Conservation (phyloP, 2,797 vertebrate genomes). For the Telmatherina bonti region DNA sequence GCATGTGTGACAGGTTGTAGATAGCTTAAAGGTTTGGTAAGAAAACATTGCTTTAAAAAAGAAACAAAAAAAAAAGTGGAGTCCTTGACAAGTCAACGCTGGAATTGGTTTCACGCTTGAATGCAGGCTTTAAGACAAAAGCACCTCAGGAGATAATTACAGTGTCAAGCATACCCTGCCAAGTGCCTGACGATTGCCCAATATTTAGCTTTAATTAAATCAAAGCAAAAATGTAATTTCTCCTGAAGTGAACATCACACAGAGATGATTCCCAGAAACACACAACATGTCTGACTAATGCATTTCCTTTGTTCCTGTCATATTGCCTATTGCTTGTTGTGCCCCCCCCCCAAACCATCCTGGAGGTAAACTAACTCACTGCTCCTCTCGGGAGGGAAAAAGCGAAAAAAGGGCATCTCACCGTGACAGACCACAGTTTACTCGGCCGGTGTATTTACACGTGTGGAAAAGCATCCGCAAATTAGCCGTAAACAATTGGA, state of each 20-base stretch:
- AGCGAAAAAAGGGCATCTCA: conserved; percentile 1
- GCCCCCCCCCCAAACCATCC: conserved; percentile 60
- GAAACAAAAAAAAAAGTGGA: conserved; percentile 49
- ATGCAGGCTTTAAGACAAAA: conserved; percentile 88
- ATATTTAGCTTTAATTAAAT: conserved; percentile 90
- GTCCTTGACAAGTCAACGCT: conserved; percentile 78
- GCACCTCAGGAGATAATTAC: conserved; percentile 88
- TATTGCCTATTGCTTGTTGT: conserved; percentile 65
- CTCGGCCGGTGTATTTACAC: conserved; percentile 54
- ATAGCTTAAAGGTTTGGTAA: conserved; percentile 64
- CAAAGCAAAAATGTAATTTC: conserved; percentile 88
- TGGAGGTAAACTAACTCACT: conserved; percentile 53
- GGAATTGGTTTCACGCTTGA: conserved; percentile 87
- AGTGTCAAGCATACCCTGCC: conserved; percentile 85
- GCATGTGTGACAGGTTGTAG: conserved; percentile 56
- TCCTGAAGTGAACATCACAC: conserved; percentile 80
- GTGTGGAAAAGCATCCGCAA: conserved; percentile 63
- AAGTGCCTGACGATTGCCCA: conserved; percentile 84
- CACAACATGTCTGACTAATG: conserved; percentile 79
- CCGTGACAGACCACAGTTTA: conserved; percentile 7
- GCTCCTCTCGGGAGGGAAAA: conserved; percentile 21
- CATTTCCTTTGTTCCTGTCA: conserved; percentile 74
- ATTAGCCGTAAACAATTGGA: conserved; percentile 71
- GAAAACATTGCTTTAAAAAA: conserved; percentile 68
- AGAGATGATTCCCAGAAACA: conserved; percentile 77